Evolutionary conservation across 2,797 vertebrate genomes (phyloP), one percentile per base, ranked within the genome.

Genomic region (Astyanax mexicanus): DNA sequence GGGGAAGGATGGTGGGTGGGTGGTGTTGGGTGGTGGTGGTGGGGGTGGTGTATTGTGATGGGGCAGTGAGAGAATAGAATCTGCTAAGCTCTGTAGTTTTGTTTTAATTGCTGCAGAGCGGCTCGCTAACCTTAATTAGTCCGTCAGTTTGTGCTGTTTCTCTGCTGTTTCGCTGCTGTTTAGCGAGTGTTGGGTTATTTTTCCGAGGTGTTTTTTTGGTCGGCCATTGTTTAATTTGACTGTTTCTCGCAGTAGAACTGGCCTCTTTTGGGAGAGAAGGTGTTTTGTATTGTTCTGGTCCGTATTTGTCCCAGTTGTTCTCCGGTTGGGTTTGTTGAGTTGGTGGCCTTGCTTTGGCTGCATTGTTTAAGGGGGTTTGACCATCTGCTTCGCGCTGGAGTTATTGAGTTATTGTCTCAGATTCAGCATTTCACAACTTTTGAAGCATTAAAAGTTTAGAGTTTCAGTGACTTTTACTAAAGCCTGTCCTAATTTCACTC

Each of bases 111-210:
- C 40, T 66, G 25, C 11, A 11, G 40, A 29, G 42, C 1, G 15
- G 42, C 25, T 27, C n/a, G 40, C 40, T 64, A 42, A 37, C 60
- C 60, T 23, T 62, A 42, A 62, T 42, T 40, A 62, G 60, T 42
- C 37, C 37, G 15, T 62, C 60, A 62, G 61, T 23, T 29, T 13
- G 8, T n/a, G n/a, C n/a, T n/a, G n/a, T n/a, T n/a, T n/a, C n/a
- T n/a, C 32, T 29, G 19, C 21, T 64, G 10, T 42, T 23, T 29
- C 13, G 8, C 32, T 29, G 11, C 21, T 64, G 10, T 42, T 62
- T 42, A 62, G 37, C 38, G 6, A 6, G 1, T 15, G 37, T 64
- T 57, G 15, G 15, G 29, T 17, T 58, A 35, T 35, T 35, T 29
- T 57, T 29, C 25, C 13, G 54, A 29, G 25, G 17, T 35, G 13